Conservation (phyloP, 2,797 vertebrate genomes). For the Gymnopithys bicolor region DNA sequence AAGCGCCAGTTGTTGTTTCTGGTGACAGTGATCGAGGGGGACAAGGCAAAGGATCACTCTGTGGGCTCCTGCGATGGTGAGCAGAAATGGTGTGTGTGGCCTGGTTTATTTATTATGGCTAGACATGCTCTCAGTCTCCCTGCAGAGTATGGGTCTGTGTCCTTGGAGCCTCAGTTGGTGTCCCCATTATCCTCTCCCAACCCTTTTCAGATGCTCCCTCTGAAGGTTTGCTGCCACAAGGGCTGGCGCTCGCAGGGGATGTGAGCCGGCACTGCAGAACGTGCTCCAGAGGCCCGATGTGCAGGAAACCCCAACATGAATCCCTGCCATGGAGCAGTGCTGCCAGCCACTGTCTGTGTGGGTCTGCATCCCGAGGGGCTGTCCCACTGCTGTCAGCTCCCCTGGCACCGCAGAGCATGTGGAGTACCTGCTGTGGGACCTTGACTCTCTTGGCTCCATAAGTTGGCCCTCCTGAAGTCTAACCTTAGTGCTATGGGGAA, state of each 20-base stretch:
- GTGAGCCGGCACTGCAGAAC: background rate
- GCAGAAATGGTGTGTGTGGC: background rate
- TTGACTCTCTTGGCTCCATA: background rate
- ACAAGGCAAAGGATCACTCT: conserved; percentile 35
- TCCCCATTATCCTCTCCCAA: rapidly evolving
- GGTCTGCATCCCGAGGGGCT: background rate
- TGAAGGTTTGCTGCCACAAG: background rate
- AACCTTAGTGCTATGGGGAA: background rate
- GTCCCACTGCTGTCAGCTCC: too few relatives aligned
- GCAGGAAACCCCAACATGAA: rapidly evolving
- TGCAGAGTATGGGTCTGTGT: background rate
- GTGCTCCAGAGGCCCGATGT: background rate
- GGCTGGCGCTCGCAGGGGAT: rapidly evolving
- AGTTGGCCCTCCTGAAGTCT: background rate
- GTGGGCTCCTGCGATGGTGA: background rate
- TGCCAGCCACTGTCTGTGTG: background rate
- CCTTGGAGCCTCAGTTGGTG: background rate
- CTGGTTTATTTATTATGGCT: background rate
- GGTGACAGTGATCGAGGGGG: conserved; percentile 51
- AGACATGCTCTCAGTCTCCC: background rate
- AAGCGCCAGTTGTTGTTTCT: conserved; percentile 31
- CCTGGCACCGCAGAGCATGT: rapidly evolving
- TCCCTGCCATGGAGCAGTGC: background rate
- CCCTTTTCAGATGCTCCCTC: background rate
- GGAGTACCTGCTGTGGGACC: background rate